Evolutionary conservation across 1,140 invertebrate genomes (phyloP).

Genomic region (Periplaneta americana): DNA sequence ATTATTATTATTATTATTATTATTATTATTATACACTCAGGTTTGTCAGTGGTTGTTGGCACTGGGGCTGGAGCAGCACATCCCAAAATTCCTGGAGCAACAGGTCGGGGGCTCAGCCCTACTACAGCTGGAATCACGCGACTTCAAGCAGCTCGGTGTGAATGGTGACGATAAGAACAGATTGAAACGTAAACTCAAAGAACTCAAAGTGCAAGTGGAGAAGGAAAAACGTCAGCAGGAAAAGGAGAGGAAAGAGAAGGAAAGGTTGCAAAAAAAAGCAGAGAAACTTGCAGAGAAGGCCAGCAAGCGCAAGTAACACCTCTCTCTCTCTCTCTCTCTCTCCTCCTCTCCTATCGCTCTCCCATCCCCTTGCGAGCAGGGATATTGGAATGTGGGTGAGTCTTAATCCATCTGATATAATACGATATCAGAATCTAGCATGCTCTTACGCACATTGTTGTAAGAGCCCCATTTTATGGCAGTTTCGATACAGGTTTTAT

Average conservation of each 20-base stretch:
- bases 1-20: too few relatives aligned
- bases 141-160: constrained; percentile 81
- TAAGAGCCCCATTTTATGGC: background rate
- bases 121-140: constrained; percentile 75
- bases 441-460: background rate
- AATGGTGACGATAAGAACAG: constrained; percentile 71
- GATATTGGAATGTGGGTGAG: background rate
- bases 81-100: constrained; percentile 75
- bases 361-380: background rate
- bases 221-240: constrained; percentile 68
- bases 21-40: too few relatives aligned
- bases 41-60: constrained; percentile 84
- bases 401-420: background rate
- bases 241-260: constrained; percentile 71
- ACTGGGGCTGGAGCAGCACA: constrained; percentile 76
- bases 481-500: too few relatives aligned
- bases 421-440: background rate
- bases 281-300: constrained; percentile 70
- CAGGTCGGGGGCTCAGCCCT: constrained; percentile 78
- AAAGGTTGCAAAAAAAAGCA: constrained; percentile 69
- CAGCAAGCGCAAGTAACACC: constrained; percentile 24
- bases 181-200: constrained; percentile 85
- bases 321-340: background rate
- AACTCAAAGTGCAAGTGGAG: constrained; percentile 67
- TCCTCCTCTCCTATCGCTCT: background rate